Percentiles rank a stretch among this genome's conserved stretches.
phyloP scores from a whole-genome alignment of 1,140 invertebrate species.

The Oppia nitens region DNA sequence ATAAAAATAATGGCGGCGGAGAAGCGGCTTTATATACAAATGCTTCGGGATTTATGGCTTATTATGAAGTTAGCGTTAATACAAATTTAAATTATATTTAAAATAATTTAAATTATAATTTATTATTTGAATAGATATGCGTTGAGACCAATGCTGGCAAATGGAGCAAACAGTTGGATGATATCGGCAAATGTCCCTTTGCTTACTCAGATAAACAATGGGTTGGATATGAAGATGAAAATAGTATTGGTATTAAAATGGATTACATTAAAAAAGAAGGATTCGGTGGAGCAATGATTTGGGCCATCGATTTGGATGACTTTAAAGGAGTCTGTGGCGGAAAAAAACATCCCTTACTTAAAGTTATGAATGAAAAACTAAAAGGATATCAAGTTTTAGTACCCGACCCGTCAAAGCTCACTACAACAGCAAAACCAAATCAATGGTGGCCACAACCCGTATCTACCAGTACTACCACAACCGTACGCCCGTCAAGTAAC shows the following conservation, averaged over 20 bases:
- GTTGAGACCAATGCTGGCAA: conserved; percentile 43
- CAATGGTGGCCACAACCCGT: conserved; percentile 11
- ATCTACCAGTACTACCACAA: neutral
- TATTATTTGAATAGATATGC: conserved; percentile 44
- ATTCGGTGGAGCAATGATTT: conserved; percentile 31
- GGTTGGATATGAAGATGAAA: conserved; percentile 73
- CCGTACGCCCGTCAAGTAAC: neutral
- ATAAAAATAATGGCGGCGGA: conserved; percentile 43
- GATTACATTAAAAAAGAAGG: conserved; percentile 25
- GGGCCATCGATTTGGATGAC: conserved; percentile 31
- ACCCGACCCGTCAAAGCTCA: conserved; percentile 16
- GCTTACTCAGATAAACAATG: conserved; percentile 70
- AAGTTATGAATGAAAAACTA: conserved; percentile 55
- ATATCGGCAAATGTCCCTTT: conserved; percentile 62
- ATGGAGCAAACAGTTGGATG: conserved; percentile 67
- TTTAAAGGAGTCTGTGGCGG: conserved; percentile 22
- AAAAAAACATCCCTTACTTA: conserved; percentile 22
- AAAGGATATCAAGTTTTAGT: conserved; percentile 49
- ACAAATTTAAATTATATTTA: too few species aligned
- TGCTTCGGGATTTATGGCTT: conserved; percentile 28
- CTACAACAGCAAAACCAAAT: conserved; percentile 4
- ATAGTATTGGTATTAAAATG: conserved; percentile 56
- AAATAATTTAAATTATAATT: too few species aligned
- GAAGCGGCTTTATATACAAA: conserved; percentile 43
- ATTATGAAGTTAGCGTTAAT: conserved; percentile 24